Conservation (phyloP, 1,140 invertebrate species). For the Mycetomoellerius zeteki region DNA sequence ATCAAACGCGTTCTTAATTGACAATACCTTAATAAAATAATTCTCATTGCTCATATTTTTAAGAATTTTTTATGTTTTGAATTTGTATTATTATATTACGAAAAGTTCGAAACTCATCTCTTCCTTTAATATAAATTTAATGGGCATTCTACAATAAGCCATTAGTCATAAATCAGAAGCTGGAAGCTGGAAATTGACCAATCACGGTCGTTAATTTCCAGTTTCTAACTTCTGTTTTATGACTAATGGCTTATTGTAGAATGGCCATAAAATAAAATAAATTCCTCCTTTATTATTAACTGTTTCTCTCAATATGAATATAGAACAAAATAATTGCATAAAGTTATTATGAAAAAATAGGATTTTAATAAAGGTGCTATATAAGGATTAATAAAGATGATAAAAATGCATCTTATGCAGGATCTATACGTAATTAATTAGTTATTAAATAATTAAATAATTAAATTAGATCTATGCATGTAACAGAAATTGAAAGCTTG, state of each 20-base stretch:
- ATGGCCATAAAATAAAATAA: too few relatives aligned
- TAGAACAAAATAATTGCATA: neutral
- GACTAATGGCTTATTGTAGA: too few relatives aligned
- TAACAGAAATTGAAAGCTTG: neutral
- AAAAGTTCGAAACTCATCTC: neutral
- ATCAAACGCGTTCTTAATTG: neutral
- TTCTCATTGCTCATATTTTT: too few relatives aligned
- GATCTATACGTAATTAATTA: neutral
- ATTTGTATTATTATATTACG: neutral
- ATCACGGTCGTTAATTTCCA: too few relatives aligned
- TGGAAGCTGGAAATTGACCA: too few relatives aligned
- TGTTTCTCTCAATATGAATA: neutral
- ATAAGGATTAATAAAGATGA: neutral
- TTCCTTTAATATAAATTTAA: too few relatives aligned
- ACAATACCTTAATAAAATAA: neutral
- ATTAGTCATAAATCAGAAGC: too few relatives aligned
- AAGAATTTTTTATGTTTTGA: too few relatives aligned
- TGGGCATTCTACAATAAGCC: too few relatives aligned
- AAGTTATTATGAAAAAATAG: neutral
- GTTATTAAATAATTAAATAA: neutral
- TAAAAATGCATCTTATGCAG: slow-evolving; percentile 3
- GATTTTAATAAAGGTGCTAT: neutral
- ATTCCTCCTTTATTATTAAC: too few relatives aligned
- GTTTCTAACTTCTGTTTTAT: too few relatives aligned
- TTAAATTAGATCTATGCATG: neutral